Base-by-base conservation (phyloP, 2,888 invertebrate genomes). In the Plagodis dolabraria region DNA sequence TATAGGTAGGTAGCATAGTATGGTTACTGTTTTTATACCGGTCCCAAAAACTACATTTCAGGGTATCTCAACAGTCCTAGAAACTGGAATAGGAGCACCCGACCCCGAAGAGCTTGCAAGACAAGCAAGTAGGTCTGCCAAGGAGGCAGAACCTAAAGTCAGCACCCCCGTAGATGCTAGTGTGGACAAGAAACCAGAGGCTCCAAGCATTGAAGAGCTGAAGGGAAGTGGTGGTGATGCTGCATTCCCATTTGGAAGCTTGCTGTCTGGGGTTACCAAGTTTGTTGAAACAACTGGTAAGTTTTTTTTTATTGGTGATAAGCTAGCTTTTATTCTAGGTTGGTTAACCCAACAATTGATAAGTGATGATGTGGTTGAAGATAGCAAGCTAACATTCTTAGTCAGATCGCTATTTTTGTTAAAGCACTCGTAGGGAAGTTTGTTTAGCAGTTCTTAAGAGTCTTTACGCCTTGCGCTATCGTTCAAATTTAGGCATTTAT, bases 11-110 rank as follows among this genome's bases (percentile, higher is more conserved):
- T 22, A 22, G n/a, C 22, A 22, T 22, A 4, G 22, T 22, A 22
- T 22, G 22, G 1, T 22, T 22, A 22, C 22, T 22, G 22, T 22
- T 22, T 4, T 22, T 22, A 22, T 22, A 22, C 22, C 22, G 4
- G 22, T 4, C 22, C 22, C 22, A 22, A 22, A 22, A 22, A 22
- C 22, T 2, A 22, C 4, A 22, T 42, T 81, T 42, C 96, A 97
- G 87, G 97, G 97, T 5, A 89, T 98, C 58, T 94, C 94, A 60
- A 95, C 95, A 51, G 96, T 96, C 9, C 80, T 98, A 60, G 98
- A 98, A 91, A 94, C 95, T 44, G 94, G 96, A 10, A 96, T 98
- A 40, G 98, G 97, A 5, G 96, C 96, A 0, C 97, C 98, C 0
- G 95, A 96, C 74, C 97, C 98, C 0, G 96, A 95, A 77, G 96